phyloP scores from a whole-genome alignment of 2,113 vertebrate species.

The Aphyosemion australe region DNA sequence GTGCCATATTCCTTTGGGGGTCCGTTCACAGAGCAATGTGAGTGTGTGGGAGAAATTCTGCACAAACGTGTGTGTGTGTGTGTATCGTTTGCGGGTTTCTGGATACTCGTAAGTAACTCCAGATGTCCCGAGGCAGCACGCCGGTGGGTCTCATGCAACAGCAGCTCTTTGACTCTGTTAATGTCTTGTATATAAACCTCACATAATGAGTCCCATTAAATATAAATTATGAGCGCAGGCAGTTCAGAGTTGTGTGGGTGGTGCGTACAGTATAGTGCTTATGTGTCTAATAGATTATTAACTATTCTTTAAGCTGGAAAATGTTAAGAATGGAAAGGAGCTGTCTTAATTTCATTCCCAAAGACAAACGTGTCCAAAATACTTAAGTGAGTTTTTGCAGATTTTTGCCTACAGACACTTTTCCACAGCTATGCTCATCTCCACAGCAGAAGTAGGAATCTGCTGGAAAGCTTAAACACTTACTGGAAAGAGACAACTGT shows the following conservation, averaged over 20 bases:
- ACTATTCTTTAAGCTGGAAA: conserved; percentile 46
- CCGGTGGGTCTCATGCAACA: conserved; percentile 68
- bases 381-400: conserved; percentile 11
- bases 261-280: conserved; percentile 12
- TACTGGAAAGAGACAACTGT: conserved; percentile 38
- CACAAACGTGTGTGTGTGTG: conserved; percentile 28
- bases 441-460: conserved; percentile 38
- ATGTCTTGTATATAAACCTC: conserved; percentile 74
- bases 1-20: conserved; percentile 55
- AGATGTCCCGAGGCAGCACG: conserved; percentile 70
- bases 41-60: conserved; percentile 47
- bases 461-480: conserved; percentile 44
- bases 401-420: conserved; percentile 41
- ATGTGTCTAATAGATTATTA: conserved; percentile 47
- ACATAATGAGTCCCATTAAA: conserved; percentile 67
- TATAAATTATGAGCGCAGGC: conserved; percentile 53
- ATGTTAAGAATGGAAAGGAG: conserved; percentile 23
- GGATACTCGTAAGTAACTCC: conserved; percentile 75
- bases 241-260: conserved; percentile 41
- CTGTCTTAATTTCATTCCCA: neutral
- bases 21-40: conserved; percentile 35
- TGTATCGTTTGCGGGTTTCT: conserved; percentile 62
- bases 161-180: conserved; percentile 71
- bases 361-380: conserved; percentile 8
- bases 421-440: conserved; percentile 47